phyloP scores from a whole-genome alignment of 35 echinoderm and acorn worm species.

The Heliocidaris erythrogramma region DNA sequence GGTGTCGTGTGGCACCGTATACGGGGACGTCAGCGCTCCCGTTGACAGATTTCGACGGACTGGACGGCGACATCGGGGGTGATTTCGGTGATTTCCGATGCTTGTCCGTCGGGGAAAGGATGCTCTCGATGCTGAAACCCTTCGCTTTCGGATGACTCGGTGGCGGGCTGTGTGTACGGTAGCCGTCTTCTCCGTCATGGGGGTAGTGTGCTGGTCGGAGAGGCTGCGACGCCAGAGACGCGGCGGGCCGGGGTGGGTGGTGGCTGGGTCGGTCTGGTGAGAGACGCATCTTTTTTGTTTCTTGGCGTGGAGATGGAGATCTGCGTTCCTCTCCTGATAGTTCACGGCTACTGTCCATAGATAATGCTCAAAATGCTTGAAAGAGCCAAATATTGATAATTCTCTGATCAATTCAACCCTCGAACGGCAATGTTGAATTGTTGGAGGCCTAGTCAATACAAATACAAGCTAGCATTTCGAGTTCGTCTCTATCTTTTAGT shows the following conservation, averaged over 20 bases:
- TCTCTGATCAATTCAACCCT: neutral
- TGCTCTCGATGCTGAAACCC: conserved; percentile 44
- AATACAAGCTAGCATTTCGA: neutral
- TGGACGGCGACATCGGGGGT: neutral
- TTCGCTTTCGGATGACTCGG: neutral
- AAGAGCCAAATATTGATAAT: neutral
- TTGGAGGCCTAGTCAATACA: neutral
- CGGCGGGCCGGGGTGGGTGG: neutral
- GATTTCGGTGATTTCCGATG: conserved; percentile 36
- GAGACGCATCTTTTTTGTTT: conserved; percentile 3
- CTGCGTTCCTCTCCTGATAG: conserved; percentile 6
- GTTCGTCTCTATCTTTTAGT: neutral
- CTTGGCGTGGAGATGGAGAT: conserved; percentile 27
- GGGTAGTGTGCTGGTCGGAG: neutral
- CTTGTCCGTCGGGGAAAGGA: conserved; percentile 33
- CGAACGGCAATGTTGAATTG: too few relatives aligned
- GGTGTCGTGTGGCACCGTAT: neutral
- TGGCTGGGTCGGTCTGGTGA: conserved; percentile 24
- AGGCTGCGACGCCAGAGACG: neutral
- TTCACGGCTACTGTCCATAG: conserved; percentile 23
- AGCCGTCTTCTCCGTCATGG: neutral
- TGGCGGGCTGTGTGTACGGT: neutral
- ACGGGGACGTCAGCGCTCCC: neutral
- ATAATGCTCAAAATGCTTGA: neutral
- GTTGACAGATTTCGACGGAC: neutral